A percentile compares a stretch with the other conserved stretches of the same genome.
These are phyloP conservation scores for Ectropis crepuscularia DNA, from an alignment of 2,888 invertebrate genomes.

Conservation along the genomic window DNA sequence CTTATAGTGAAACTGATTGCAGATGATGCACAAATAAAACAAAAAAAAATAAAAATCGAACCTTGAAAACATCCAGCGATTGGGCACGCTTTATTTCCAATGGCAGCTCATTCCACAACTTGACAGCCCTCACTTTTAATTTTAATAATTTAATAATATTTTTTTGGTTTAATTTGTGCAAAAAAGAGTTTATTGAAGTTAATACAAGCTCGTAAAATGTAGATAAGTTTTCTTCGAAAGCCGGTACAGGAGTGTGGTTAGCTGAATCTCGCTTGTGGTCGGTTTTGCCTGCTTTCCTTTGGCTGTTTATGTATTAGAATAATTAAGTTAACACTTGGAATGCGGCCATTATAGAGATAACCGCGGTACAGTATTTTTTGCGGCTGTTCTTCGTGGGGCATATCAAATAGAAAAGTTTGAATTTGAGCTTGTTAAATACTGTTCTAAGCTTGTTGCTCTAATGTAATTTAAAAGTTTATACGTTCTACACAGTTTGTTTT, in stretches of 20 bases:
- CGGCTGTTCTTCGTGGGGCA: neutral
- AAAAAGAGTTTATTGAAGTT: too few relatives aligned
- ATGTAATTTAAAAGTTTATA: neutral
- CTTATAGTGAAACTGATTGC: too few relatives aligned
- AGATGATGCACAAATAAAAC: too few relatives aligned
- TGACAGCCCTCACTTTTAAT: too few relatives aligned
- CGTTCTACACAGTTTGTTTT: neutral
- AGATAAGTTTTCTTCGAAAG: conserved; percentile 6
- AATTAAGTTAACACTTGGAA: conserved; percentile 29
- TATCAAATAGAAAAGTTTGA: neutral
- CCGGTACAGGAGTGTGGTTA: conserved; percentile 16
- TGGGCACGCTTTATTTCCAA: too few relatives aligned
- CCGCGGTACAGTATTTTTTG: conserved; percentile 8
- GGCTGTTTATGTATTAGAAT: conserved; percentile 25
- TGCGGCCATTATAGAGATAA: conserved; percentile 15
- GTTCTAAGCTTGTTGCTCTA: neutral
- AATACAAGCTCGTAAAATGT: neutral
- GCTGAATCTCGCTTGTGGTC: conserved; percentile 21
- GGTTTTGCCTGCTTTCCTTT: conserved; percentile 13
- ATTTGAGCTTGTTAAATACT: too few relatives aligned
- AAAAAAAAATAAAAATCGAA: too few relatives aligned
- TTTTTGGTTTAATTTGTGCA: too few relatives aligned
- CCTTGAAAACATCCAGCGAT: too few relatives aligned
- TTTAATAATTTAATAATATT: too few relatives aligned
- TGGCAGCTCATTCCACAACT: too few relatives aligned